Evolutionary conservation across 2,113 vertebrate species (phyloP).

Genomic region (Colaptes auratus): DNA sequence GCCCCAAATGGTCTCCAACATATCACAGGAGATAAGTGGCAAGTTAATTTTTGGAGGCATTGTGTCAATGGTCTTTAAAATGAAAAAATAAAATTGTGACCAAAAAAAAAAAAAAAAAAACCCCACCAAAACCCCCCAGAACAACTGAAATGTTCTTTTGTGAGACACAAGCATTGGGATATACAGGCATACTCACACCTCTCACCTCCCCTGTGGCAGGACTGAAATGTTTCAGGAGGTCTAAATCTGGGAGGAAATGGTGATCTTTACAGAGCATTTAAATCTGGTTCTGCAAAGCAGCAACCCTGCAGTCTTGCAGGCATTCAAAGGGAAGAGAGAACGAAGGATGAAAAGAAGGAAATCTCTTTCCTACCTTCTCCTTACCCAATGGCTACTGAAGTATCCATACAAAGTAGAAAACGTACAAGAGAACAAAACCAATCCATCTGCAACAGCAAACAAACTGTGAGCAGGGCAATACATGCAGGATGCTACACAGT

Average conservation of each 20-base stretch:
- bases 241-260: neutral
- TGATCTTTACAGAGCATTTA: neutral
- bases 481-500: accelerated
- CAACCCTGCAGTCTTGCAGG: neutral
- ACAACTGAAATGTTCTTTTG: neutral
- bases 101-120: accelerated
- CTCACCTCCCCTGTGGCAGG: neutral
- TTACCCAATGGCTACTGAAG: neutral
- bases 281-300: neutral
- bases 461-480: neutral
- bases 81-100: neutral
- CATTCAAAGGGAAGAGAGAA: neutral
- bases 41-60: neutral
- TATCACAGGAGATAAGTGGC: neutral
- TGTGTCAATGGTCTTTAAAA: neutral
- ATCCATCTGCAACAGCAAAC: neutral
- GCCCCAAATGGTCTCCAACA: neutral
- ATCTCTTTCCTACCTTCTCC: neutral
- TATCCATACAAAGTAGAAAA: neutral
- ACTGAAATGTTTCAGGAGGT: neutral
- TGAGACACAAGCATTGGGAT: neutral
- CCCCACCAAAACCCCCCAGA: too few species aligned
- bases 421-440: neutral
- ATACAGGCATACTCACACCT: neutral
- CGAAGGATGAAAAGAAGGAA: neutral